Conservation (phyloP, 1,140 invertebrate genomes). For the Nasonia vitripennis region DNA sequence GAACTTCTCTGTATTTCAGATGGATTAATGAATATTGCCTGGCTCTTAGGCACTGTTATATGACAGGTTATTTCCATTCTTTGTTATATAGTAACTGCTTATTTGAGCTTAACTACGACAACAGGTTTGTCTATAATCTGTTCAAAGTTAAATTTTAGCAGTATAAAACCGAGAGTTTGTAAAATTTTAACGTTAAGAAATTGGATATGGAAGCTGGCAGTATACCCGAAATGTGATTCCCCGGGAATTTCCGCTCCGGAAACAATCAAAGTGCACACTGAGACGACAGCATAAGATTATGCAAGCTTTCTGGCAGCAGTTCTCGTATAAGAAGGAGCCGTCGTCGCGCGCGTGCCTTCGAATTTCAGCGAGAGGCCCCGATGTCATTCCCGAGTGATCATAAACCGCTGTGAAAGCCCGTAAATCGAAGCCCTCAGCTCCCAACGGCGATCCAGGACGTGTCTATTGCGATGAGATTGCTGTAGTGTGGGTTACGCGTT, state of each 20-base stretch:
- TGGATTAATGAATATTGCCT: constrained; percentile 12
- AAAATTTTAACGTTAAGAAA: too few species aligned
- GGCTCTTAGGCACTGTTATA: background rate
- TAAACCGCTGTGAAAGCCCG: constrained; percentile 12
- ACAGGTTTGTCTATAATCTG: too few species aligned
- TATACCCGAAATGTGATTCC: background rate
- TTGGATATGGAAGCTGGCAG: too few species aligned
- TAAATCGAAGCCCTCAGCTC: constrained; percentile 8
- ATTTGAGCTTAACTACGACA: too few species aligned
- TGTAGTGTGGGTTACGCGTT: background rate
- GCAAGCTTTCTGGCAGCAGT: background rate
- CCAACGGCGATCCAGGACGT: background rate
- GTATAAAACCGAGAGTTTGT: too few species aligned
- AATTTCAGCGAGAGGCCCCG: background rate
- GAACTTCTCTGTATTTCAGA: background rate
- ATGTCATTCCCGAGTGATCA: constrained; percentile 19
- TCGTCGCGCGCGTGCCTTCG: background rate
- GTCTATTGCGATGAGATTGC: constrained; percentile 21
- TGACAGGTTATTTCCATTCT: background rate
- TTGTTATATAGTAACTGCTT: constrained; percentile 6
- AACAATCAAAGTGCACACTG: background rate
- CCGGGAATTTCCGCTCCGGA: background rate
- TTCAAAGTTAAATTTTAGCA: too few species aligned
- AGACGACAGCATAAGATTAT: constrained; percentile 10
- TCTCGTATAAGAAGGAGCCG: background rate